Percentiles rank a stretch among this genome's conserved stretches.
Evolutionary conservation across 2,113 vertebrate genomes (phyloP).

Genomic region (Trichechus manatus): DNA sequence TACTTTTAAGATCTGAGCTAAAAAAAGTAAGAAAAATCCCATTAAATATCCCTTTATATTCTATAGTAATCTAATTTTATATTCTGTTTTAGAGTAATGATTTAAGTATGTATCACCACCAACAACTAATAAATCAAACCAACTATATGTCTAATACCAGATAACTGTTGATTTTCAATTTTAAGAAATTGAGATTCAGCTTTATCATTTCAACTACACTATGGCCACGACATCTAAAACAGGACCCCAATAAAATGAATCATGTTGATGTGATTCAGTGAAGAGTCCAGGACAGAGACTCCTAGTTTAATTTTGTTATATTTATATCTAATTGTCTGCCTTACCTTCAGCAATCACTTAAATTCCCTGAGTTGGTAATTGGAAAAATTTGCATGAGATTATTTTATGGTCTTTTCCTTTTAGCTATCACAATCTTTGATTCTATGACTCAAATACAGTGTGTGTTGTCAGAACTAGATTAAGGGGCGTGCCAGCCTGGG

Average conservation of each 20-base stretch:
- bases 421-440: slow-evolving; percentile 59
- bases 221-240: background rate
- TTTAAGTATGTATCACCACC: too few relatives aligned
- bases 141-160: too few relatives aligned
- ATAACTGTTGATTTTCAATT: background rate
- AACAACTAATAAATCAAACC: too few relatives aligned
- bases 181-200: slow-evolving; percentile 19
- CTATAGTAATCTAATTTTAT: too few relatives aligned
- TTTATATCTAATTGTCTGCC: slow-evolving; percentile 66
- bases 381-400: slow-evolving; percentile 63
- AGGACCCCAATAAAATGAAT: slow-evolving; percentile 12
- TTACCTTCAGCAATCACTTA: slow-evolving; percentile 68
- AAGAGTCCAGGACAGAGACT: background rate
- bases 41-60: too few relatives aligned
- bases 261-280: background rate
- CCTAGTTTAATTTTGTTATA: slow-evolving; percentile 49
- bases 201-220: background rate
- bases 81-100: too few relatives aligned
- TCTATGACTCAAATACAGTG: slow-evolving; percentile 63
- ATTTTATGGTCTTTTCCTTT: slow-evolving; percentile 67
- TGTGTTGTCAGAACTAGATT: slow-evolving; percentile 67
- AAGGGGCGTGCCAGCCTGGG: background rate
- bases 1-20: too few relatives aligned
- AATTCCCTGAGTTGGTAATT: slow-evolving; percentile 58
- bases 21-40: too few relatives aligned